Base-by-base conservation (phyloP, 2,888 invertebrate species). In the Drosophila colorata region DNA sequence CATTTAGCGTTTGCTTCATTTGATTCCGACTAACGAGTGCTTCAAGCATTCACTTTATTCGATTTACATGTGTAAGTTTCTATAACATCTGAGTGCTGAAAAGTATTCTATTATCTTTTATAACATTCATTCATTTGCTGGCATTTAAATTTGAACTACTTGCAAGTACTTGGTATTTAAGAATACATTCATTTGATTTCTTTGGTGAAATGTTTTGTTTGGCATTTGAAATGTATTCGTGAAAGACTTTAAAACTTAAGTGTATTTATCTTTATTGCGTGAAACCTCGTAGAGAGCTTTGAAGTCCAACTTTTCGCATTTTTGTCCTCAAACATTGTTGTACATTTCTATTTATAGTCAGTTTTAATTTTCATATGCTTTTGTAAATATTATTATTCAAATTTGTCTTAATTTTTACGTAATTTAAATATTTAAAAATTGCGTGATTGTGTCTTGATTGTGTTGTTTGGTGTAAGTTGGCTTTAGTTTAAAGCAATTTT, bases 361-460 rank as follows among this genome's bases (percentile, higher is more conserved):
- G 18, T 44, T 43, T 44, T 9, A 4, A 1, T 49, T 51, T 16
- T 0, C 8, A 9, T 23, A 9, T 40, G 35, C 11, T 35, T 57
- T 31, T 56, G 53, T 66, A 66, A 40, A 55, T 49, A 57, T 52
- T 64, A 20, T 43, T 53, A 31, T 11, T 1, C 18, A 9, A 13
- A 7, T 13, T 43, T 48, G 20, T 76, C 0, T 37, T 16, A 23
- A 31, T 7, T 16, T 57, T 28, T n/a, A 18, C 49, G 28, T 58
- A 14, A 14, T 37, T 23, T 33, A 46, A 40, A 14, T 58, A 14
- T 67, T 58, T 2, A 46, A 35, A 75, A 74, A 67, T 77, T 74
- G 74, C 53, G 74, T 74, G 74, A 61, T 48, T 74, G 78, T 71
- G 49, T 40, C 16, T 20, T 58, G 14, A 37, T 28, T 40, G 37